Base-by-base conservation (phyloP, 2,797 vertebrate genomes). In the Sphaeramia orbicularis region DNA sequence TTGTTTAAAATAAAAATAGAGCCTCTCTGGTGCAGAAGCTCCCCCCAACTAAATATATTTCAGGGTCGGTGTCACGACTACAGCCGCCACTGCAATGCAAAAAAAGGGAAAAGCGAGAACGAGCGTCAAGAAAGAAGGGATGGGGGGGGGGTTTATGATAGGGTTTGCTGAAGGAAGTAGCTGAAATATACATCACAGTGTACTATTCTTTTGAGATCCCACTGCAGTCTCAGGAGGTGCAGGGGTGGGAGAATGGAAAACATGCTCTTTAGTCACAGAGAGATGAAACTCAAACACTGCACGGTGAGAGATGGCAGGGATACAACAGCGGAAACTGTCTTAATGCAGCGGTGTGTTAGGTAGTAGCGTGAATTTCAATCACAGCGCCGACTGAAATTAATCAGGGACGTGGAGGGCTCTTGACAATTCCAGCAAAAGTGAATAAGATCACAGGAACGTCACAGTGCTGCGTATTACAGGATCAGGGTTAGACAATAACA, bases 121-220 rank as follows among this genome's bases (percentile, higher is more conserved):
- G 27, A 38, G 10, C 38, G n/a, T n/a, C n/a, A n/a, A n/a, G 56
- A 53, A 52, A 67, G 51, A 47, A 36, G 27, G 14, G 4, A 3
- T 11, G 41, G 30, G 18, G 45, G 4, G 3, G 11, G 41, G 30
- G 18, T 71, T 80, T 57, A 70, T 68, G 64, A 80, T 48, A 19
- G 71, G 76, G 65, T 77, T 78, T 80, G 75, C 72, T 65, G 68
- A 85, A 66, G 71, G 77, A 90, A 86, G 76, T 45, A 77, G 50
- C 68, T 90, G 68, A 93, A 93, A 92, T 88, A 91, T 90, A 91
- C 86, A 91, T 91, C 87, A 92, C 80, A 91, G 89, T 65, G 35
- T 51, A 81, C 55, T 81, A 76, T 60, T 84, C 78, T 81, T 74
- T 67, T 71, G 75, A 87, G 85, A 85, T 78, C 76, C 59, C 47